Evolutionary conservation across 2,797 vertebrate species (phyloP).

Genomic region (Leucoraja ocellata): DNA sequence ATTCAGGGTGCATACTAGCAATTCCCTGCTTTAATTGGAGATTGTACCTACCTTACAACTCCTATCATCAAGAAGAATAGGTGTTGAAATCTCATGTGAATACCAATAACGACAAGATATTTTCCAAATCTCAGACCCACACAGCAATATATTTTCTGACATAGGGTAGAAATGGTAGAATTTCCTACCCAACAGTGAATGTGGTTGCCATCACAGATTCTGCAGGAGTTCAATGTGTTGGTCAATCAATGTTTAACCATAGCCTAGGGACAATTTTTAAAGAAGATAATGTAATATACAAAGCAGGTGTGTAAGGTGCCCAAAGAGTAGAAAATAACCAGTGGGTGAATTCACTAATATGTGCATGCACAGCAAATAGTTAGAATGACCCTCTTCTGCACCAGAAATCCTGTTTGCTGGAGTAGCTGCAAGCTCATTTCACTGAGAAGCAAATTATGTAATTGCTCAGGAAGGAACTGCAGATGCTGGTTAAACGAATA

Average conservation of each 20-base stretch:
- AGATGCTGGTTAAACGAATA: too few relatives aligned
- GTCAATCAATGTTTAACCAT: background rate
- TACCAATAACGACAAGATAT: background rate
- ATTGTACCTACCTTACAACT: background rate
- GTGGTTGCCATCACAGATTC: background rate
- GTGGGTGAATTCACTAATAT: background rate
- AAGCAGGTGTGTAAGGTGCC: background rate
- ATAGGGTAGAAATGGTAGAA: background rate
- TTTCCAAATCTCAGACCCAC: background rate
- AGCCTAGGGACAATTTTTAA: background rate
- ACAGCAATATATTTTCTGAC: background rate
- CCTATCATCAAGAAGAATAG: background rate
- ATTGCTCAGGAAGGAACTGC: too few relatives aligned
- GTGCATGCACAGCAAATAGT: background rate
- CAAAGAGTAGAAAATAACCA: background rate
- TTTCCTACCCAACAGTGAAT: background rate
- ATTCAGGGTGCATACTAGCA: background rate
- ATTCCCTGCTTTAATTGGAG: background rate
- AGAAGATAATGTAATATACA: background rate
- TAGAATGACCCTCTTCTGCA: background rate
- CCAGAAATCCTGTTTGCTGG: background rate
- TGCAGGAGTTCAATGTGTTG: background rate
- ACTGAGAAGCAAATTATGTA: background rate
- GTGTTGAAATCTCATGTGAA: background rate
- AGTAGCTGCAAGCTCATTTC: background rate